Conservation (phyloP, 2,797 vertebrate species). For the Chelonia mydas region DNA sequence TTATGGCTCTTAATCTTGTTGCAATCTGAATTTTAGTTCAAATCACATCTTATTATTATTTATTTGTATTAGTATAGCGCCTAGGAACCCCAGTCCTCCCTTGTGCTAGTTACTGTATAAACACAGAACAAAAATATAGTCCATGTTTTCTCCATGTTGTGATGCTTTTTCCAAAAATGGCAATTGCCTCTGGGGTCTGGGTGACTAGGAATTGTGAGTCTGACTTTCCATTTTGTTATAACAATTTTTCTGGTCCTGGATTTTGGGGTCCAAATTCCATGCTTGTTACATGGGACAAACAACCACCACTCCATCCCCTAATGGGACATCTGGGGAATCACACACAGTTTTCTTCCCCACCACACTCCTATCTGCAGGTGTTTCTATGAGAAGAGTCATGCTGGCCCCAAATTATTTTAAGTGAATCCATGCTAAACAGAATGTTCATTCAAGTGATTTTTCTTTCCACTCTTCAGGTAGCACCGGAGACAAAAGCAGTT, state of each 20-base stretch:
- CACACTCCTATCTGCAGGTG: rapidly evolving
- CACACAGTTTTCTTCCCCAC: not conserved
- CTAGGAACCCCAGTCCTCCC: too few species aligned
- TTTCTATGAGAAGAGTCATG: not conserved
- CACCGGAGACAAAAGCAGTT: constrained; percentile 95
- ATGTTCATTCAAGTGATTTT: not conserved
- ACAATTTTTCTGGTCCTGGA: not conserved
- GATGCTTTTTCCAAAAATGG: not conserved
- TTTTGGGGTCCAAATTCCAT: not conserved
- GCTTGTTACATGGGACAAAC: not conserved
- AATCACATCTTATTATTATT: too few species aligned
- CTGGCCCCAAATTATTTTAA: not conserved
- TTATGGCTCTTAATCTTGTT: too few species aligned
- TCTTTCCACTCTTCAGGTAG: constrained; percentile 83
- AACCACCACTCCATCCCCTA: not conserved
- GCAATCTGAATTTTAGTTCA: too few species aligned
- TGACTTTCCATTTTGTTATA: not conserved
- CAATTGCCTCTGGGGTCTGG: not conserved
- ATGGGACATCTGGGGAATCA: not conserved
- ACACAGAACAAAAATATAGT: not conserved
- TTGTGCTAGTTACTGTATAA: too few species aligned
- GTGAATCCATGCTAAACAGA: not conserved
- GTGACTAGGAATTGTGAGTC: not conserved
- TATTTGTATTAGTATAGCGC: too few species aligned
- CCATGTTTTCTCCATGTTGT: not conserved